These are phyloP conservation scores for Venustaconcha ellipsiformis DNA, from an alignment of 1,140 invertebrate genomes.

Conservation along the genomic window DNA sequence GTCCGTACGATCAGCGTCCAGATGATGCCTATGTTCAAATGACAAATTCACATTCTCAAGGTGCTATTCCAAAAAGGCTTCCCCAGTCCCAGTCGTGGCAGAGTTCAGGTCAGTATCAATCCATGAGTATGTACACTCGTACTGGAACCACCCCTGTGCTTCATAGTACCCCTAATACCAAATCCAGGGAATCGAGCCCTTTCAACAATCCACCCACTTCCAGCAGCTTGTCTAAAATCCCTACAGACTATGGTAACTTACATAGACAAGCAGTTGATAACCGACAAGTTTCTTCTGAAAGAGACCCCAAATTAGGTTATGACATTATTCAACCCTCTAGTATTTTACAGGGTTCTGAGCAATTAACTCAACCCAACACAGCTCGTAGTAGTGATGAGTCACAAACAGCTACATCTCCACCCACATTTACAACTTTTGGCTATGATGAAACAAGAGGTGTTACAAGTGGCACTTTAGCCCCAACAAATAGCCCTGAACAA, in stretches of 20 bases:
- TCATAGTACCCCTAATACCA: constrained; percentile 29
- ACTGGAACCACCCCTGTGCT: constrained; percentile 10
- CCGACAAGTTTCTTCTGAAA: constrained; percentile 47
- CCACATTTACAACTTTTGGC: constrained; percentile 49
- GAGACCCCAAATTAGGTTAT: constrained; percentile 47
- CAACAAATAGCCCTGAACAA: constrained; percentile 18
- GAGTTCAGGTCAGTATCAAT: constrained; percentile 20
- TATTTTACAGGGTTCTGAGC: constrained; percentile 35
- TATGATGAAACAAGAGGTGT: constrained; percentile 24
- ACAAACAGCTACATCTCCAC: constrained; percentile 21
- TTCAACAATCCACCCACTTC: constrained; percentile 1
- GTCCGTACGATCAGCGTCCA: not conserved
- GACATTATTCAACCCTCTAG: constrained; percentile 25
- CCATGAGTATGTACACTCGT: constrained; percentile 1
- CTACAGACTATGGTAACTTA: no score
- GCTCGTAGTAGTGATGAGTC: constrained; percentile 26
- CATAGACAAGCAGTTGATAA: not conserved
- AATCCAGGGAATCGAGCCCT: constrained; percentile 40
- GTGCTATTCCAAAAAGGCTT: constrained; percentile 42
- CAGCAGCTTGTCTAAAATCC: no score
- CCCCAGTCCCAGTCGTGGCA: constrained; percentile 43
- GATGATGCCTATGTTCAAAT: constrained; percentile 23
- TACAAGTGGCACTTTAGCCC: not conserved
- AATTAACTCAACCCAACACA: constrained; percentile 39
- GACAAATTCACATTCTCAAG: constrained; percentile 24